phyloP scores from a whole-genome alignment of 2,888 invertebrate genomes.

The Smittia sp. region DNA sequence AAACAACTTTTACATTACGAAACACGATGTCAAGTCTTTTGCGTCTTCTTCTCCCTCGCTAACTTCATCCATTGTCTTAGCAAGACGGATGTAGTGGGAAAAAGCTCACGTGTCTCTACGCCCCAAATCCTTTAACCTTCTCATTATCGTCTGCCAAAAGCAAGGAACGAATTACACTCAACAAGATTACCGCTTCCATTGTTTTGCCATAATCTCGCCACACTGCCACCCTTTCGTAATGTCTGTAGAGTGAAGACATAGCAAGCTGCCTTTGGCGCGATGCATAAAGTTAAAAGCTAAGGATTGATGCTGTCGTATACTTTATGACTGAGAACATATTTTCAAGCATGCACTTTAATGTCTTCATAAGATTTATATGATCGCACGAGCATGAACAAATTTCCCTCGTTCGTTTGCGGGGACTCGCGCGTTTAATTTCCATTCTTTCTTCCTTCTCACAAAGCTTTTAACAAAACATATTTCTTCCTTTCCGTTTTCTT shows the following conservation, averaged over 20 bases:
- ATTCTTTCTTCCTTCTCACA: background rate
- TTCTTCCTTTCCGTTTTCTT: background rate
- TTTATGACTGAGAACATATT: conserved; percentile 37
- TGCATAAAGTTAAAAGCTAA: conserved; percentile 11
- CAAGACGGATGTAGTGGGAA: conserved; percentile 28
- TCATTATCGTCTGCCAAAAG: conserved; percentile 30
- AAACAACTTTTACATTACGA: conserved; percentile 40
- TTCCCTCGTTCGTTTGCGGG: background rate
- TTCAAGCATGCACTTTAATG: conserved; percentile 40
- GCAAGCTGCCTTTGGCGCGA: background rate
- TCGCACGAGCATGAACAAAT: conserved; percentile 22
- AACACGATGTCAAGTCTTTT: conserved; percentile 38
- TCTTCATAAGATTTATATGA: conserved; percentile 40
- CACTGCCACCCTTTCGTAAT: background rate
- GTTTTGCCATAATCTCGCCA: background rate
- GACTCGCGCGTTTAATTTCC: background rate
- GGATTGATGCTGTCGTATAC: conserved; percentile 30
- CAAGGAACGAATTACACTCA: conserved; percentile 29
- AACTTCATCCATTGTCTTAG: conserved; percentile 27
- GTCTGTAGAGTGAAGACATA: background rate
- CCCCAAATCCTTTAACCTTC: background rate
- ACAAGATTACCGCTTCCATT: conserved; percentile 37
- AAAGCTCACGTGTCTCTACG: conserved; percentile 29
- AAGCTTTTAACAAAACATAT: conserved; percentile 14
- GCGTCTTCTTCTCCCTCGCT: background rate